Percentiles rank a stretch among this genome's conserved stretches.
Conservation (phyloP, 2,888 invertebrate genomes). For the Alviniconcha strummeri region DNA sequence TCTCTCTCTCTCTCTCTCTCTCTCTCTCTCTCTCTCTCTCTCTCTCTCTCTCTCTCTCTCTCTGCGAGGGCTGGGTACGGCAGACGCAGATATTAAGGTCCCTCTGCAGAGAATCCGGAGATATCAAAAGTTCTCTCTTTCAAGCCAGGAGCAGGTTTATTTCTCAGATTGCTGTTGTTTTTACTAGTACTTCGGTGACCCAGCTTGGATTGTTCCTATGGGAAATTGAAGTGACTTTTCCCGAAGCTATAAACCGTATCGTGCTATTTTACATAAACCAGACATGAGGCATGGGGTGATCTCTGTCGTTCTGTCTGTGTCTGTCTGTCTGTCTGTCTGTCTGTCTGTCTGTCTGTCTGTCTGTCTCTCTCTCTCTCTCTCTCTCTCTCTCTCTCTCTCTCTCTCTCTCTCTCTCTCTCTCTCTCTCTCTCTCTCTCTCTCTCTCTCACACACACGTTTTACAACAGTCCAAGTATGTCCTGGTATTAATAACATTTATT, state of each 20-base stretch:
- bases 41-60: neutral
- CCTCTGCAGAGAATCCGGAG: neutral
- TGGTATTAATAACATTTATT: no score
- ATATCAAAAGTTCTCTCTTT: neutral
- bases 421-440: slow-evolving; percentile 9
- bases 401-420: slow-evolving; percentile 7
- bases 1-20: neutral
- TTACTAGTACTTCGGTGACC: neutral
- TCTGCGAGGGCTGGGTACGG: neutral
- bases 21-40: neutral
- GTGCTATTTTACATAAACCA: neutral
- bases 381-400: neutral
- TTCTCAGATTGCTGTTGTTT: neutral
- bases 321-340: slow-evolving; percentile 15
- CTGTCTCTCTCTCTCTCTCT: slow-evolving; percentile 13
- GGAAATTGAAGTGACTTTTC: neutral
- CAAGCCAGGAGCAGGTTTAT: neutral
- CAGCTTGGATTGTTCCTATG: neutral
- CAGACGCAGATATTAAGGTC: neutral
- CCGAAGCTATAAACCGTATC: neutral
- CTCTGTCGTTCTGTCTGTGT: neutral
- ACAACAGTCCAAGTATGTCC: neutral
- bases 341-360: slow-evolving; percentile 14
- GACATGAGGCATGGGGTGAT: neutral
- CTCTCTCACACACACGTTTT: neutral